Evolutionary conservation across 1,140 invertebrate genomes (phyloP), one percentile per base, ranked within the genome.

Genomic region (Oncopodura yosiiana): DNA sequence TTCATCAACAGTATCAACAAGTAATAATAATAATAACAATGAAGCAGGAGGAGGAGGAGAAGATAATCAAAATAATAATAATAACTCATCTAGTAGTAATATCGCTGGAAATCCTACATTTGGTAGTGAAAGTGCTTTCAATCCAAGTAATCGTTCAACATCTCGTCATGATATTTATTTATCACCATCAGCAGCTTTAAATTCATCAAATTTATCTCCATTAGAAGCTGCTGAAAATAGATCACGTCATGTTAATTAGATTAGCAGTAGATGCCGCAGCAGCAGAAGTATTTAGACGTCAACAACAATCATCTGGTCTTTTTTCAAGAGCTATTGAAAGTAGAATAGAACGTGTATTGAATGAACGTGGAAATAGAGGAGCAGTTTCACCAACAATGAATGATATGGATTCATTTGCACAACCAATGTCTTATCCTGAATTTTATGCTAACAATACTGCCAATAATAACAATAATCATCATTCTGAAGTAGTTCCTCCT

Each of bases 311-410:
- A 29, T 5, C 34, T 42, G 26, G 26, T 21, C 23, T 3, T 9
- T 5, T 51, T 23, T 51, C 58, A 11, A 43, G 60, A 42, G 60
- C 62, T 12, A 58, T 64, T 32, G 62, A 64, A 23, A 61, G 58
- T 52, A 19, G 62, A 29, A 64, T 64, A n/a, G 62, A 64, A 42
- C 30, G 62, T 37, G 62, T 64, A 14, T 50, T 64, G 21, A 64
- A 64, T 39, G 62, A 63, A 45, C 24, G 62, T 18, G 62, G 62
- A 21, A 63, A 63, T 49, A 24, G 62, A 2, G 62, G 62, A 12
- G 50, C 41, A n/a, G 24, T 34, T 19, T 45, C 41, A 23, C 44
- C 52, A 29, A 36, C 46, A 21, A 41, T 18, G n/a, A n/a, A n/a
- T n/a, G n/a, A n/a, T n/a, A n/a, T n/a, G n/a, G n/a, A 12, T n/a